phyloP scores from a whole-genome alignment of 2,797 vertebrate species.

The Eremophila alpestris region DNA sequence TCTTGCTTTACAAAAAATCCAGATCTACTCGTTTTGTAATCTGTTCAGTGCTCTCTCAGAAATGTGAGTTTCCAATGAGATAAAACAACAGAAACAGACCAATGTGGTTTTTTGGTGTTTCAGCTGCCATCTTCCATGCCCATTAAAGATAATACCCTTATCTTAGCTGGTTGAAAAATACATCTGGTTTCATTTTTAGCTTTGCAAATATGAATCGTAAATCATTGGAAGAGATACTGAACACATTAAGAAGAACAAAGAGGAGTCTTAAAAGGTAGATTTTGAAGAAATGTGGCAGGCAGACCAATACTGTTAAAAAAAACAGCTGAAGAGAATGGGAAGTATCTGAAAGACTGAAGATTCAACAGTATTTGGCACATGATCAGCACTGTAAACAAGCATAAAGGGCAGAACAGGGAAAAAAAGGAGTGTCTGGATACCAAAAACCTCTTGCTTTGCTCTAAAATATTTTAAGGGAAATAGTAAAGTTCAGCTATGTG shows the following conservation, averaged over 20 bases:
- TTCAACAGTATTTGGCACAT: neutral
- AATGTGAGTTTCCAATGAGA: neutral
- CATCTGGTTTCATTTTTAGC: neutral
- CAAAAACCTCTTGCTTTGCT: rapidly evolving
- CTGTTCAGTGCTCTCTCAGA: neutral
- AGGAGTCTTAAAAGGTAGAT: neutral
- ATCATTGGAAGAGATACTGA: neutral
- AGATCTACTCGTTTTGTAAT: neutral
- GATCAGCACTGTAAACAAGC: neutral
- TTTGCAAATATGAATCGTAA: neutral
- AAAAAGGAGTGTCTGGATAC: neutral
- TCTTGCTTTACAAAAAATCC: neutral
- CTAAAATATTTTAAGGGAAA: neutral
- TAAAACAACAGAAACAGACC: neutral
- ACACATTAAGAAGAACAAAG: neutral
- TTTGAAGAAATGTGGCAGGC: neutral
- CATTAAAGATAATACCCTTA: neutral
- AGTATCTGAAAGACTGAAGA: neutral
- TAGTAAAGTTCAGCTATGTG: neutral
- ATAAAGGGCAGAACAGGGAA: neutral
- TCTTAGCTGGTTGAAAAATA: neutral
- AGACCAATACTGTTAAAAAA: neutral
- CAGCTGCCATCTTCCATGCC: neutral
- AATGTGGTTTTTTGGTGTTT: neutral
- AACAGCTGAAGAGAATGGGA: neutral